Conservation (phyloP, 2,888 invertebrate species). For the Cheilosia soror region DNA sequence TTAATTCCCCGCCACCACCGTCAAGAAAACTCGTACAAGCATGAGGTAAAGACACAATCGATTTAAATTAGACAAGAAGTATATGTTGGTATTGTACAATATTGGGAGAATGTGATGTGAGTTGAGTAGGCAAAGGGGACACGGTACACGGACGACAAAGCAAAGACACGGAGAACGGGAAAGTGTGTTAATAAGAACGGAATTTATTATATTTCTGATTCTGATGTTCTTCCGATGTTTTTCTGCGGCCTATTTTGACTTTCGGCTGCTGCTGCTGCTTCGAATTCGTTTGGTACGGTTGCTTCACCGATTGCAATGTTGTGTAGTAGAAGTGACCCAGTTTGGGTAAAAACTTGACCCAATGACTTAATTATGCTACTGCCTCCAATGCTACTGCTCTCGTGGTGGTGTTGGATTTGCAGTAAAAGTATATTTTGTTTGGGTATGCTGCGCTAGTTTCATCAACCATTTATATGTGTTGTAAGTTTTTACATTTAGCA, state of each 20-base stretch:
- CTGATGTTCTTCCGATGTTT: conserved; percentile 56
- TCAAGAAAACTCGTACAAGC: conserved; percentile 65
- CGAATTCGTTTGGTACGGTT: conserved; percentile 61
- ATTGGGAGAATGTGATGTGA: conserved; percentile 60
- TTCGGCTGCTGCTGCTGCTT: conserved; percentile 50
- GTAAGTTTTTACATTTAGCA: conserved; percentile 46
- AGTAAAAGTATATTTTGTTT: conserved; percentile 75
- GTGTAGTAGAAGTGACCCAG: conserved; percentile 79
- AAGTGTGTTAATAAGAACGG: conserved; percentile 75
- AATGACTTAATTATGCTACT: conserved; percentile 81
- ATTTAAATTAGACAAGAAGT: conserved; percentile 69
- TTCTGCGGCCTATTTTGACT: conserved; percentile 60
- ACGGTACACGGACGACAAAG: conserved; percentile 53
- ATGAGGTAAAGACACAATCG: conserved; percentile 74
- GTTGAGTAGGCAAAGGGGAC: conserved; percentile 43
- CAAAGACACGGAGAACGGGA: conserved; percentile 63
- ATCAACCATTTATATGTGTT: conserved; percentile 30
- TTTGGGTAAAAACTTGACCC: conserved; percentile 81
- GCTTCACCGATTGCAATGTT: conserved; percentile 72
- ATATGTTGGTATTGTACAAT: conserved; percentile 58
- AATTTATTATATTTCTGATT: conserved; percentile 65
- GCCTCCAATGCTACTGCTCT: conserved; percentile 76
- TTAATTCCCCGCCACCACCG: conserved; percentile 63
- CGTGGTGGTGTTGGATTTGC: conserved; percentile 70
- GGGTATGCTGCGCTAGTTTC: conserved; percentile 68